Evolutionary conservation across 2,113 vertebrate genomes (phyloP).

Genomic region (Gnathonemus longibarbis): DNA sequence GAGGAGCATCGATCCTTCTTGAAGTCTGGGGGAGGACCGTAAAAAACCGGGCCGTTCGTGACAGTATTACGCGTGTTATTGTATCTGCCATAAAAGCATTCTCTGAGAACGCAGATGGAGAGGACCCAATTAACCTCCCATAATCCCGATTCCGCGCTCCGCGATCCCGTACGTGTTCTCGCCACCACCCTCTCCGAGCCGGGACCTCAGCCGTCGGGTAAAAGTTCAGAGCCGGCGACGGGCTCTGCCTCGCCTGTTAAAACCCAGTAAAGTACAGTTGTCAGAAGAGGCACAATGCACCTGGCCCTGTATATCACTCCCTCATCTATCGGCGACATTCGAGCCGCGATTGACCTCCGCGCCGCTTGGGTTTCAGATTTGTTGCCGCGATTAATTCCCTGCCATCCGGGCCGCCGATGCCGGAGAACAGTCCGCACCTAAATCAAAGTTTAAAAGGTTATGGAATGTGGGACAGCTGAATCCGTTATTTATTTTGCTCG

Average conservation of each 20-base stretch:
- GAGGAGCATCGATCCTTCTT: slow-evolving; percentile 49
- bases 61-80: slow-evolving; percentile 57
- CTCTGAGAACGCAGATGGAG: slow-evolving; percentile 42
- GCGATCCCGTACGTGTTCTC: not conserved
- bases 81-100: slow-evolving; percentile 48
- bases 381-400: slow-evolving; percentile 14
- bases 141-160: slow-evolving; percentile 29
- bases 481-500: not conserved
- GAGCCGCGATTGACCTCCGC: slow-evolving; percentile 12
- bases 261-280: slow-evolving; percentile 17
- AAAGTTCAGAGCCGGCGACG: slow-evolving; percentile 2
- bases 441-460: not conserved
- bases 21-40: slow-evolving; percentile 38
- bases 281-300: slow-evolving; percentile 5
- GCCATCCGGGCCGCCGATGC: not conserved
- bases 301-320: slow-evolving; percentile 26
- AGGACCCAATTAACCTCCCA: slow-evolving; percentile 48
- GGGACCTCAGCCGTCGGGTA: not conserved
- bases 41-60: slow-evolving; percentile 49
- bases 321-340: slow-evolving; percentile 16
- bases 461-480: not conserved
- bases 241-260: slow-evolving; percentile 19
- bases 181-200: not conserved
- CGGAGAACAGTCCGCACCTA: not conserved
- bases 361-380: not conserved